Base-by-base conservation (phyloP, 2,113 vertebrate genomes). In the Noctilio leporinus region DNA sequence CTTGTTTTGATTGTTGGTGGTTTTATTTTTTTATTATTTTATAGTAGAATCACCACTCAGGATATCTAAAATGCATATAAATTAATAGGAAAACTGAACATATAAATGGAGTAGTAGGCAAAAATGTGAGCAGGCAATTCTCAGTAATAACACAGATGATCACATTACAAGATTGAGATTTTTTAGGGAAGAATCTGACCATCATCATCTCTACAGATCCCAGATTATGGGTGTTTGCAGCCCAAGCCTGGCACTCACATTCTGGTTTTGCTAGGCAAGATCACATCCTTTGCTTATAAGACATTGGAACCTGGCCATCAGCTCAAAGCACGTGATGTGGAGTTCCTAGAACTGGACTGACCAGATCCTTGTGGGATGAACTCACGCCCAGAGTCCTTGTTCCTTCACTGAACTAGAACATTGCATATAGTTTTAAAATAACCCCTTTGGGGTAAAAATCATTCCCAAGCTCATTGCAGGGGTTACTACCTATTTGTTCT, bases 21-120 rank as follows among this genome's bases (percentile, higher is more conserved):
- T 72, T 53, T 87, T 91, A 7, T 57, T 96, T 65, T 75, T 20
- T 89, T 20, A 75, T 67, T 88, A 77, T 77, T 92, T 93, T 17
- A 89, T 17, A 38, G n/a, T 69, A 64, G 33, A 75, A 64, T 87
- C 78, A 78, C 12, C 16, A 64, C 9, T 0, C 4, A 45, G 24
- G 35, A 28, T 92, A 47, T 75, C 92, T 89, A 40, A 64, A 91
- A 93, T 83, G 22, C 15, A 26, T 22, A 62, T 16, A 89, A n/a
- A 65, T 38, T 43, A 86, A 76, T 0, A 70, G 87, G 35, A 89
- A 84, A 85, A 90, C 83, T 51, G 28, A 17, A 84, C 59, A 88
- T 26, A 80, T 45, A 67, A 19, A 49, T 75, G 22, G 53, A 28
- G 83, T 53, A 65, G 38, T 7, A 0, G 49, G 22, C 55, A 87